Evolutionary conservation across 2,797 vertebrate species (phyloP).

Genomic region (Eidolon dupreanum): DNA sequence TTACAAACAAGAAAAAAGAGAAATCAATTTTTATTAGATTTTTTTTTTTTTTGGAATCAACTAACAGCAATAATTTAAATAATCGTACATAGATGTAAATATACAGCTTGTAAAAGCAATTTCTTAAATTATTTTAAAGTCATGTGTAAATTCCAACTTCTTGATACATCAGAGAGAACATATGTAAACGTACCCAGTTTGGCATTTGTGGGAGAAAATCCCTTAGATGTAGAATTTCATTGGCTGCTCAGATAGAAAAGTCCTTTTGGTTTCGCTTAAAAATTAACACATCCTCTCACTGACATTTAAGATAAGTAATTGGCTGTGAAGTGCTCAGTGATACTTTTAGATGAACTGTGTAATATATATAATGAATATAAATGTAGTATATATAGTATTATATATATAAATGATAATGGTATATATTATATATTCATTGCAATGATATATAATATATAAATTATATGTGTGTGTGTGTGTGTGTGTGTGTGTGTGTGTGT

Average conservation of each 20-base stretch:
- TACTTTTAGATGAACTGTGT: slow-evolving; percentile 64
- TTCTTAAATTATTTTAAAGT: slow-evolving; percentile 55
- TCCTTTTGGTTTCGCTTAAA: slow-evolving; percentile 72
- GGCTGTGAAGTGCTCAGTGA: slow-evolving; percentile 73
- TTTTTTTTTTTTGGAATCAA: background rate
- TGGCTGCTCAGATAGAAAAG: slow-evolving; percentile 66
- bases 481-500: no score
- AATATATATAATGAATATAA: slow-evolving; percentile 1
- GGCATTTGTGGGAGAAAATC: slow-evolving; percentile 70
- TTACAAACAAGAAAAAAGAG: background rate
- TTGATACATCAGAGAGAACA: slow-evolving; percentile 61
- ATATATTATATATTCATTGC: background rate
- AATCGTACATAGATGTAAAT: background rate
- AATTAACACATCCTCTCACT: slow-evolving; percentile 78
- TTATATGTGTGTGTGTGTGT: no score
- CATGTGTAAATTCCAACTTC: slow-evolving; percentile 39
- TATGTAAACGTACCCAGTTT: slow-evolving; percentile 66
- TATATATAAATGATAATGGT: background rate
- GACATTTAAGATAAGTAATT: slow-evolving; percentile 79
- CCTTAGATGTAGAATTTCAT: slow-evolving; percentile 54
- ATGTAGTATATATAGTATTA: background rate
- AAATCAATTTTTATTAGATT: slow-evolving; percentile 1
- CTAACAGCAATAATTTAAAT: slow-evolving; percentile 38
- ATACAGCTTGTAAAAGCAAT: background rate
- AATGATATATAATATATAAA: background rate